Percentiles rank a stretch among this genome's conserved stretches.
phyloP scores from a whole-genome alignment of 1,140 invertebrate species.

The Camponotus floridanus region DNA sequence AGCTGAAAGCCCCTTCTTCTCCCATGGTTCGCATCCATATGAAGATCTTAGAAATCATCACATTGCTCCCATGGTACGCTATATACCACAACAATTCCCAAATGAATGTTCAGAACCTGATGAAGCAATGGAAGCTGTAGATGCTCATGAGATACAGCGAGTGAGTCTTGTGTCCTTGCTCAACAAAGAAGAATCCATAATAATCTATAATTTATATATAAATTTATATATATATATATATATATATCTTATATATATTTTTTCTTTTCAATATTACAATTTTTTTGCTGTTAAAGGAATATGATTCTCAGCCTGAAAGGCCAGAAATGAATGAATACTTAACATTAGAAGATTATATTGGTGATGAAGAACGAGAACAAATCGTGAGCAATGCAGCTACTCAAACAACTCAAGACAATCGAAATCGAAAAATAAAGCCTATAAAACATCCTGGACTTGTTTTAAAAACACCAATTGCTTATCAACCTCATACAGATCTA shows the following conservation, averaged over 20 bases:
- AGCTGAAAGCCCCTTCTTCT: conserved; percentile 87
- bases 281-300: conserved; percentile 75
- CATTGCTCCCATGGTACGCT: conserved; percentile 86
- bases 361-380: conserved; percentile 84
- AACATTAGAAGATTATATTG: conserved; percentile 84
- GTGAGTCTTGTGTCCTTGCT: conserved; percentile 69
- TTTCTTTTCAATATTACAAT: conserved; percentile 17
- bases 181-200: neutral
- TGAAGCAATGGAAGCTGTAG: conserved; percentile 83
- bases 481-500: conserved; percentile 92
- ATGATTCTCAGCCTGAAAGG: conserved; percentile 80
- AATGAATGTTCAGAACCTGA: conserved; percentile 84
- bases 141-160: conserved; percentile 82
- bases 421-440: conserved; percentile 90
- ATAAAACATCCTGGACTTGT: conserved; percentile 92
- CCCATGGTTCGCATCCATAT: conserved; percentile 87
- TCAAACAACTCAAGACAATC: conserved; percentile 86
- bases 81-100: conserved; percentile 81
- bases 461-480: conserved; percentile 92
- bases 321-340: conserved; percentile 82
- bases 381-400: conserved; percentile 87
- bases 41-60: conserved; percentile 88
- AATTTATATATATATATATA: conserved; percentile 24
- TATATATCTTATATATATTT: neutral
- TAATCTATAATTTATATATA: neutral